Base-by-base conservation (phyloP, 2,888 invertebrate genomes). In the Lottia scabra region DNA sequence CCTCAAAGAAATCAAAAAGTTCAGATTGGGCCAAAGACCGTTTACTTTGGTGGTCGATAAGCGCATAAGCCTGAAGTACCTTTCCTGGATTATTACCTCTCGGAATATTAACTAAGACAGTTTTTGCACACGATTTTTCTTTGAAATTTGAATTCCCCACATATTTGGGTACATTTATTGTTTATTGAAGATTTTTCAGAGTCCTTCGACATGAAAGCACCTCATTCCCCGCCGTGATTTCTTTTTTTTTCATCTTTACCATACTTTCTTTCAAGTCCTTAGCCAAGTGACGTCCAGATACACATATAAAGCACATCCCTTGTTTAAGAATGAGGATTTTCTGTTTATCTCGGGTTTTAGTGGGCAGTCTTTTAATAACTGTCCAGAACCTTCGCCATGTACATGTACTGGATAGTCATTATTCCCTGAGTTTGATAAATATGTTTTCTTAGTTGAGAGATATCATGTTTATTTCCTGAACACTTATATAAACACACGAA, bases 31-130 rank as follows among this genome's bases (percentile, higher is more conserved):
- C n/a, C n/a, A n/a, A n/a, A n/a, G n/a, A n/a, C n/a, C n/a, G n/a
- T n/a, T n/a, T n/a, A n/a, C n/a, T n/a, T n/a, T 75, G 77, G 30
- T 77, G 72, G n/a, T 77, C 75, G 19, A 70, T 16, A 8, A 77
- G 48, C 3, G 67, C 74, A 64, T 77, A 77, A 12, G 70, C 46
- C 38, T 63, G 23, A 2, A 67, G 30, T 6, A 27, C 15, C 16
- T 68, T 71, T n/a, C n/a, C n/a, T 13, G 66, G 38, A 8, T 63
- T 73, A 12, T 26, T 8, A n/a, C 45, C 65, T 16, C 48, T 66
- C 44, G 44, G 71, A 10, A 77, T 63, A 8, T 70, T n/a, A 12
- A 74, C 75, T 15, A 73, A 38, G 1, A 74, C 19, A 0, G 63
- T 72, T 62, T 78, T 74, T 3, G 56, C 48, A 56, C 74, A 78